These are phyloP conservation scores for Loripinus fragilis DNA, from an alignment of 2,888 invertebrate species.

Conservation along the genomic window DNA sequence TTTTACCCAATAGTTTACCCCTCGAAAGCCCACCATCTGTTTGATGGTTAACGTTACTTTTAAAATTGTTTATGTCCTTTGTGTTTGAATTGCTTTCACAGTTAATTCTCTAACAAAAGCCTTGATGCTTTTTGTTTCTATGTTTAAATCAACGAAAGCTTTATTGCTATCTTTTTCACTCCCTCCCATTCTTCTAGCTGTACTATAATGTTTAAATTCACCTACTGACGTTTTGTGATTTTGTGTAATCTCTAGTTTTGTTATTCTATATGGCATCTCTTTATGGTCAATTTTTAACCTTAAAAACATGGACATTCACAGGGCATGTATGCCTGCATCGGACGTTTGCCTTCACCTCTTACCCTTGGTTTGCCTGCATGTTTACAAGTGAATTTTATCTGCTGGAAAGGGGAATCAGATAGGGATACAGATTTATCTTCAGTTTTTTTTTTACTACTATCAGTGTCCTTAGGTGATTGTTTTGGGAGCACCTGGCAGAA, in stretches of 20 bases:
- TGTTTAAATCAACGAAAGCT: background rate
- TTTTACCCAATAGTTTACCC: constrained; percentile 6
- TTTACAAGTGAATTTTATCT: constrained; percentile 8
- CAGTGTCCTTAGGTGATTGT: constrained; percentile 9
- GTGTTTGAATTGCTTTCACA: constrained; percentile 6
- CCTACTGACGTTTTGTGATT: constrained; percentile 10
- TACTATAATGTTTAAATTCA: constrained; percentile 19
- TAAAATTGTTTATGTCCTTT: constrained; percentile 12
- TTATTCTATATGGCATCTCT: background rate
- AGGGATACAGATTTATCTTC: background rate
- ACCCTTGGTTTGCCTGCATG: constrained; percentile 24
- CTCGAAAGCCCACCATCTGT: background rate
- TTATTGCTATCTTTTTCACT: background rate
- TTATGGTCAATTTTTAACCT: background rate
- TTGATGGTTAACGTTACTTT: background rate
- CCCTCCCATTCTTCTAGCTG: background rate
- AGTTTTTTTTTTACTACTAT: background rate
- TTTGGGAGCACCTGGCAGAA: background rate
- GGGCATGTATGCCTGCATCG: background rate
- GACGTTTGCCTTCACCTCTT: background rate
- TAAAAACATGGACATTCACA: constrained; percentile 12
- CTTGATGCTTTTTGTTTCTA: constrained; percentile 24
- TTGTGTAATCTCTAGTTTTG: background rate
- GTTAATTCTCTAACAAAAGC: constrained; percentile 13
- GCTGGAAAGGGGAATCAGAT: background rate